Evolutionary conservation across 2,113 vertebrate species (phyloP).

Genomic region (Hoplias malabaricus): DNA sequence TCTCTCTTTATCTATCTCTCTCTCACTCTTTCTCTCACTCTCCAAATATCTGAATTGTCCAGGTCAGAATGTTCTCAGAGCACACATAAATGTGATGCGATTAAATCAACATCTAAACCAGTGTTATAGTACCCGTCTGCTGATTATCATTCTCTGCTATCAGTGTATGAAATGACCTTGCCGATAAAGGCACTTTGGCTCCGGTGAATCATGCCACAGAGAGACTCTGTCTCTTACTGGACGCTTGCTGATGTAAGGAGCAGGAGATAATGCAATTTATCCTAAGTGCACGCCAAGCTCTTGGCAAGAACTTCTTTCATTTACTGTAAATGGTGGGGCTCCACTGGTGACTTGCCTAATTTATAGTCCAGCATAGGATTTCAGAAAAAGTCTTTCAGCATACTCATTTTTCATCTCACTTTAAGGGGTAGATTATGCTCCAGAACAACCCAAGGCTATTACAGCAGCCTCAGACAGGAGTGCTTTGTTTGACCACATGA

Average conservation of each 20-base stretch:
- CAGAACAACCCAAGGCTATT: neutral
- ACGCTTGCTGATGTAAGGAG: slow-evolving; percentile 48
- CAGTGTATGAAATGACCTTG: slow-evolving; percentile 29
- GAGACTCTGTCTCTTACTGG: slow-evolving; percentile 44
- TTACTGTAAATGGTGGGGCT: slow-evolving; percentile 54
- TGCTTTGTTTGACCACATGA: neutral
- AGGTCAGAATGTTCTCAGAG: neutral
- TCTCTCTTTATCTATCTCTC: neutral
- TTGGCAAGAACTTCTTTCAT: slow-evolving; percentile 53
- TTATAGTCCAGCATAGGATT: slow-evolving; percentile 7
- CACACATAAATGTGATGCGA: neutral
- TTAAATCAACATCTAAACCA: neutral
- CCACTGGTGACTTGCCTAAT: slow-evolving; percentile 25
- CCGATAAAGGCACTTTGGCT: slow-evolving; percentile 44
- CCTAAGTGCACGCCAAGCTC: slow-evolving; percentile 48
- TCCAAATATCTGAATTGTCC: neutral
- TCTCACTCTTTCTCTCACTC: neutral
- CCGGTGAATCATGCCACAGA: slow-evolving; percentile 57
- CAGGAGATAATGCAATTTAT: slow-evolving; percentile 59
- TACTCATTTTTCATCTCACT: neutral
- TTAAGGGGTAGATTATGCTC: neutral
- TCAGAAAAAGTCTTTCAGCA: neutral
- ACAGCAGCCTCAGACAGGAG: neutral
- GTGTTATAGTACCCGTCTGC: slow-evolving; percentile 4
- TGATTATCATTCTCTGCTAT: slow-evolving; percentile 35